Conservation (phyloP, 2,888 invertebrate genomes). For the Pandemis heparana region DNA sequence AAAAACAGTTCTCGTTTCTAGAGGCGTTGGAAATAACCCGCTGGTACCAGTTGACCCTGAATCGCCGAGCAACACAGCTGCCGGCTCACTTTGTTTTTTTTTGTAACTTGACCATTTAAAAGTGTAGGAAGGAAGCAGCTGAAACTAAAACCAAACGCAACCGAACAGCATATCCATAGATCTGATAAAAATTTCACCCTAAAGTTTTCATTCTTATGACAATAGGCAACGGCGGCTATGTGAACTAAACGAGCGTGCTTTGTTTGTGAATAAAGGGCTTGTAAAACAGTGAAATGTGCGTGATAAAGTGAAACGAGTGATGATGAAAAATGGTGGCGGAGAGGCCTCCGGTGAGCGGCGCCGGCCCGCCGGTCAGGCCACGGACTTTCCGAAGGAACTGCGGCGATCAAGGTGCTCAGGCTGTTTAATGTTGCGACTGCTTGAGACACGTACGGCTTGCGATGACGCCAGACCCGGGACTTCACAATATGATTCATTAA, state of each 20-base stretch:
- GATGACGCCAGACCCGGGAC: slow-evolving; percentile 46
- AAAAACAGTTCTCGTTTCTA: slow-evolving; percentile 67
- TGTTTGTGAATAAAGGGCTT: slow-evolving; percentile 54
- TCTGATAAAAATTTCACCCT: slow-evolving; percentile 29
- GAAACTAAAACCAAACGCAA: slow-evolving; percentile 18
- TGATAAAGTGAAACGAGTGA: slow-evolving; percentile 64
- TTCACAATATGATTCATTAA: slow-evolving; percentile 49
- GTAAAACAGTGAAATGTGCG: slow-evolving; percentile 48
- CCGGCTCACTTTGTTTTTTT: slow-evolving; percentile 42
- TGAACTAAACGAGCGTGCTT: slow-evolving; percentile 41
- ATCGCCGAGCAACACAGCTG: slow-evolving; percentile 53
- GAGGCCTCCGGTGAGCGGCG: slow-evolving; percentile 75
- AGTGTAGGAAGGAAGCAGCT: slow-evolving; percentile 35
- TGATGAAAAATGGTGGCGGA: slow-evolving; percentile 82
- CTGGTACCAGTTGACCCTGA: slow-evolving; percentile 81
- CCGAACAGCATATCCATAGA: slow-evolving; percentile 4
- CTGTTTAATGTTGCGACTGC: slow-evolving; percentile 50
- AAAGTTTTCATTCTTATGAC: slow-evolving; percentile 29
- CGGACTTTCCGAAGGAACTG: slow-evolving; percentile 84
- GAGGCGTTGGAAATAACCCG: slow-evolving; percentile 61
- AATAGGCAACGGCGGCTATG: slow-evolving; percentile 28
- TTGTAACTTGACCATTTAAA: slow-evolving; percentile 37
- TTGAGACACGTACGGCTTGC: slow-evolving; percentile 46
- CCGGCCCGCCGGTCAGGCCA: slow-evolving; percentile 77
- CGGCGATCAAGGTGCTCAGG: slow-evolving; percentile 85